Conservation (phyloP, 1,140 invertebrate species). For the Hylaeus anthracinus region DNA sequence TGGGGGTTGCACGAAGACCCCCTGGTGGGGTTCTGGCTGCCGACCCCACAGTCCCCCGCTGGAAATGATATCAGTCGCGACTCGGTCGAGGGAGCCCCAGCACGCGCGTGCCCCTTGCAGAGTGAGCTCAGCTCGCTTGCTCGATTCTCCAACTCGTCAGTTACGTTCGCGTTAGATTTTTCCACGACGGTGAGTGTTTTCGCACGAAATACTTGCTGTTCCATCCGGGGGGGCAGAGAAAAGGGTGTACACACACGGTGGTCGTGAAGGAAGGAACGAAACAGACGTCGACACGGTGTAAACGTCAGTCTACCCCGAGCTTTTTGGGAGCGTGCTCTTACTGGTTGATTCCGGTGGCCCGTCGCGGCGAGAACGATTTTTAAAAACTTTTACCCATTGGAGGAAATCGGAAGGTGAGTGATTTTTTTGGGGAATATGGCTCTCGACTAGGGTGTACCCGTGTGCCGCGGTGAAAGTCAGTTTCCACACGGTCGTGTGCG, state of each 20-base stretch:
- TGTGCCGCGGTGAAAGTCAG: background rate
- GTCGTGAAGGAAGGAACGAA: background rate
- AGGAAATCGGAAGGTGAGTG: conserved; percentile 24
- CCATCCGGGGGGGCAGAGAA: background rate
- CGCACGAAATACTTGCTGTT: background rate
- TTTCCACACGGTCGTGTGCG: background rate
- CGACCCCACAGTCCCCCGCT: conserved; percentile 76
- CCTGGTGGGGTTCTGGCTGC: conserved; percentile 67
- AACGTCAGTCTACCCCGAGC: background rate
- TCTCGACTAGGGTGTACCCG: background rate
- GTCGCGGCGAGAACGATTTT: background rate
- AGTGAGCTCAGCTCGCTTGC: conserved; percentile 21
- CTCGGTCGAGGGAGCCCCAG: conserved; percentile 76
- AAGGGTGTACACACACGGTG: conserved; percentile 6
- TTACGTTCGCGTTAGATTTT: conserved; percentile 4
- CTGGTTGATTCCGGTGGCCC: background rate
- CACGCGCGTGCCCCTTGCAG: conserved; percentile 67
- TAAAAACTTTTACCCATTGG: background rate
- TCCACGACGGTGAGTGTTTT: background rate
- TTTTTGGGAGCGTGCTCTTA: background rate
- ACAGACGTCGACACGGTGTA: conserved; percentile 3
- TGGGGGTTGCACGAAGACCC: conserved; percentile 69
- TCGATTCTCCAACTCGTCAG: conserved; percentile 2
- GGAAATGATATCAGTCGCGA: conserved; percentile 77
- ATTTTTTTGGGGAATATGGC: background rate